Evolutionary conservation across 2,888 invertebrate genomes (phyloP), one percentile per base, ranked within the genome.

Genomic region (Oligia fasciuncula): DNA sequence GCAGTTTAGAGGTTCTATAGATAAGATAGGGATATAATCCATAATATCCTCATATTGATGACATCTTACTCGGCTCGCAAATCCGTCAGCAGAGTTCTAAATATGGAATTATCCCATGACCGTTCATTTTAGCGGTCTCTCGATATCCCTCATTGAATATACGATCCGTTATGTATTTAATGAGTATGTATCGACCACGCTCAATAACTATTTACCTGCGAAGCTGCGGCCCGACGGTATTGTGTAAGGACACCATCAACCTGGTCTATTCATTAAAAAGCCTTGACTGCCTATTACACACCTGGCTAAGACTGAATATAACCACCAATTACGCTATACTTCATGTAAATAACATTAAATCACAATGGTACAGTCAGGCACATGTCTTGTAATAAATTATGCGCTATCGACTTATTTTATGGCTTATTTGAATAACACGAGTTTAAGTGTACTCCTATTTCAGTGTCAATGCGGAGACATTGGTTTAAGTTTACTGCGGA

Each of bases 371-470:
- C 72, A 79, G 66, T 71, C 77, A 63, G 76, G 74, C 69, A 77
- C 83, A 79, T 68, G 73, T 51, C 76, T 77, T 60, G 77, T 79
- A 73, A 77, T 84, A 76, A 72, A 71, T 84, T 83, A 66, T 62
- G 49, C 63, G 46, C 62, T 81, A 66, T 62, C 70, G 49, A 67
- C 69, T 66, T 82, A 62, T 62, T 87, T 83, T 84, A 84, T 78
- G 85, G 86, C 60, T 66, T 77, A 83, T 83, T 83, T 89, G 84
- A 84, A 88, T 89, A 87, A 89, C 90, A 90, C 86, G 90, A 89
- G 86, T 84, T 80, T 77, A 66, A 62, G 49, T 84, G 78, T 81
- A 79, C 76, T 77, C 68, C 71, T 81, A 74, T 80, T 76, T 84
- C 71, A 77, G 82, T 84, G 77, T 81, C 78, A 73, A 51, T 68